Evolutionary conservation across 2,113 vertebrate species (phyloP).

Genomic region (Nansenia antarctica): DNA sequence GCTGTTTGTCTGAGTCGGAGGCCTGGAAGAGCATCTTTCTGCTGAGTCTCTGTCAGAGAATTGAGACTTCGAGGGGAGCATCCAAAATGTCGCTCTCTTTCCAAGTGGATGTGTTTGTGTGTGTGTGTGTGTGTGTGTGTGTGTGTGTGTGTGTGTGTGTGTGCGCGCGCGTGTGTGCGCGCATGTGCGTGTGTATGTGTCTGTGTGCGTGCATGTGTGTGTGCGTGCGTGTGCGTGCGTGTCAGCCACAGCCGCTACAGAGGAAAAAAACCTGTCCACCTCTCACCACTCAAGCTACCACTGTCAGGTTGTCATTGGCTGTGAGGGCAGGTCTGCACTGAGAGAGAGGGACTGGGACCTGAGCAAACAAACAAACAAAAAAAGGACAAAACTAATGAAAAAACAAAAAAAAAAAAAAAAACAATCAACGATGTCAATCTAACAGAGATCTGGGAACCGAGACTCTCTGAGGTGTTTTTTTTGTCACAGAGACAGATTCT

Average conservation of each 20-base stretch:
- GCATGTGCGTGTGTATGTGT: background rate
- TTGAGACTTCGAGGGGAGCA: no score
- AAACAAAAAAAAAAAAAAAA: conserved; percentile 9
- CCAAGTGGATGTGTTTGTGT: no score
- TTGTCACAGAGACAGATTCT: conserved; percentile 20
- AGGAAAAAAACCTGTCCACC: background rate
- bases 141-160: no score
- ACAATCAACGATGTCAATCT: conserved; percentile 66
- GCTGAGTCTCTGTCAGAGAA: no score
- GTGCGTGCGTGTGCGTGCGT: conserved; percentile 29
- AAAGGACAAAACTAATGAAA: conserved; percentile 12
- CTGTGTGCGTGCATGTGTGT: background rate
- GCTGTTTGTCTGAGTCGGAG: background rate
- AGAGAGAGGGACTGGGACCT: conserved; percentile 31
- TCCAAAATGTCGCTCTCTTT: no score
- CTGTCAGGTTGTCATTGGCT: background rate
- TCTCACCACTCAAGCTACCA: background rate
- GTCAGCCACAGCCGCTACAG: background rate
- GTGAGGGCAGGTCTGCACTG: background rate
- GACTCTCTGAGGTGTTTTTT: conserved; percentile 37
- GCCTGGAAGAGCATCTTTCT: no score
- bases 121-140: no score
- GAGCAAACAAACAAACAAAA: conserved; percentile 19
- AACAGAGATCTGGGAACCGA: conserved; percentile 39
- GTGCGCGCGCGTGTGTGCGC: background rate